Conservation (phyloP, 2,888 invertebrate genomes). For the Pocota personata region DNA sequence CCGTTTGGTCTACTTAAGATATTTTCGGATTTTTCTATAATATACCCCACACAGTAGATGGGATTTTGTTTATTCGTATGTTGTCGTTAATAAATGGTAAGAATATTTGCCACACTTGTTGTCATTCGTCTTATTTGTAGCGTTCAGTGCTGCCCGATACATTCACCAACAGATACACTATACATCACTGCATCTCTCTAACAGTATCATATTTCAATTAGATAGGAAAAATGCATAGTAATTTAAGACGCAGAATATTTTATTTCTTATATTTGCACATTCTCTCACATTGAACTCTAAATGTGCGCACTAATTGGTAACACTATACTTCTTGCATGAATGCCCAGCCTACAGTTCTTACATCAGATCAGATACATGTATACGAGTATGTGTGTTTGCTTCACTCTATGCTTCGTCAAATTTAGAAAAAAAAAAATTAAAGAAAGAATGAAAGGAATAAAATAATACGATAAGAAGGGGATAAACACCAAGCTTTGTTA, state of each 20-base stretch:
- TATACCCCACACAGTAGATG: not conserved
- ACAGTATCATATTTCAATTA: constrained; percentile 58
- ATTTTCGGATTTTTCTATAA: constrained; percentile 25
- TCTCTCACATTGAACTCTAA: constrained; percentile 64
- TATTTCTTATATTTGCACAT: not conserved
- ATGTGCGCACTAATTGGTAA: constrained; percentile 71
- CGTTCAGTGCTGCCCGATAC: constrained; percentile 1
- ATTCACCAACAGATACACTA: not conserved
- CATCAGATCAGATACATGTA: constrained; percentile 19
- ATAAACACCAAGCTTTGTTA: constrained; percentile 25
- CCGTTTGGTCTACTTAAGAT: constrained; percentile 8
- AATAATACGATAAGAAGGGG: constrained; percentile 12
- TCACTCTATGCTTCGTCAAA: constrained; percentile 34
- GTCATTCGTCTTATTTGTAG: not conserved
- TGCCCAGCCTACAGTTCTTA: constrained; percentile 65
- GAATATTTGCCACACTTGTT: not conserved
- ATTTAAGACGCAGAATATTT: constrained; percentile 46
- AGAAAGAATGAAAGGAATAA: constrained; percentile 9
- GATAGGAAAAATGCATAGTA: constrained; percentile 25
- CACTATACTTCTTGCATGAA: constrained; percentile 63
- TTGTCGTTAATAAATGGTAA: not conserved
- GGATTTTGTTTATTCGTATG: too few species aligned
- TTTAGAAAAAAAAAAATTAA: constrained; percentile 1
- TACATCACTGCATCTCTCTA: not conserved
- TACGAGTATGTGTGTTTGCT: constrained; percentile 5